Conservation (phyloP, 1,140 invertebrate genomes). For the Eriocheir sinensis region DNA sequence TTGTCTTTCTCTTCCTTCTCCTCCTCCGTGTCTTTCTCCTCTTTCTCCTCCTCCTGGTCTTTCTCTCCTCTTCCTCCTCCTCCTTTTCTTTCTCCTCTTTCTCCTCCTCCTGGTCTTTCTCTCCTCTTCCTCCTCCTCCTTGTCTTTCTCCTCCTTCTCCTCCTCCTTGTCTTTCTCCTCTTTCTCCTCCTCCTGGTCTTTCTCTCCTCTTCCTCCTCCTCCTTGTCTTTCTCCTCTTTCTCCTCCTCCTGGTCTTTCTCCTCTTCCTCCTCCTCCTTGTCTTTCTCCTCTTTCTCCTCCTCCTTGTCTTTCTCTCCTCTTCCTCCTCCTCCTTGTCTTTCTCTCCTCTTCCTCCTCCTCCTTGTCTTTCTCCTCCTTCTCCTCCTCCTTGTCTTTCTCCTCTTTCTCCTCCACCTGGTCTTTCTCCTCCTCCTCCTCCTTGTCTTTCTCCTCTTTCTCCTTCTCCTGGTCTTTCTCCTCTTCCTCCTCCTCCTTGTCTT, state of each 20-base stretch:
- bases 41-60: too few species aligned
- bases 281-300: background rate
- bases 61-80: background rate
- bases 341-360: slow-evolving; percentile 10
- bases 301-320: background rate
- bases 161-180: background rate
- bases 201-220: too few species aligned
- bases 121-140: background rate
- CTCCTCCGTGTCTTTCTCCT: too few species aligned
- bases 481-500: background rate
- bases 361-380: background rate
- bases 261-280: background rate
- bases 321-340: background rate
- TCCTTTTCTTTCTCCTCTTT: background rate
- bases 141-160: background rate
- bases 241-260: too few species aligned
- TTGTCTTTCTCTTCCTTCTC: too few species aligned
- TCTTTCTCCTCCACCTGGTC: too few species aligned
- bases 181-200: background rate
- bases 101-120: background rate
- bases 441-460: too few species aligned
- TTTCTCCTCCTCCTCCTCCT: too few species aligned
- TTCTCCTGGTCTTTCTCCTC: background rate
- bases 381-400: background rate
- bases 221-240: slow-evolving; percentile 21